Conservation (phyloP, 2,797 vertebrate species). For the Paguma larvata region DNA sequence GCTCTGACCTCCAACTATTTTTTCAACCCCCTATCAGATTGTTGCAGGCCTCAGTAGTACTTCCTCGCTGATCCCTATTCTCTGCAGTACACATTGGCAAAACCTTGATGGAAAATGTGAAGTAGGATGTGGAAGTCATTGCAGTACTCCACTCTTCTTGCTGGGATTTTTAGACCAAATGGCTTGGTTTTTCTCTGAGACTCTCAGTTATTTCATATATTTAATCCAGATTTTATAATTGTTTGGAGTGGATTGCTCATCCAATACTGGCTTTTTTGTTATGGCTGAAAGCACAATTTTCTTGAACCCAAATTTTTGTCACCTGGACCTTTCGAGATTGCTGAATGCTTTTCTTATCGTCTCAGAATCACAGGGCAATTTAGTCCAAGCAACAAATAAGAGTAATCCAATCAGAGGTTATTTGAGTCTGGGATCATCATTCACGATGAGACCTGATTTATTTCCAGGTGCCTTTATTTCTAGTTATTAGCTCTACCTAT, state of each 20-base stretch:
- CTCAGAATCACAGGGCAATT: not conserved
- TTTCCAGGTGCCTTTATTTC: not conserved
- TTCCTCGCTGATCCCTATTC: not conserved
- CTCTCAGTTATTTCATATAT: not conserved
- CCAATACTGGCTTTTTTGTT: not conserved
- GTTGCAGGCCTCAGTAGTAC: not conserved
- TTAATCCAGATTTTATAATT: not conserved
- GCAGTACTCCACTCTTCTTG: not conserved
- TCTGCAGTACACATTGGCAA: not conserved
- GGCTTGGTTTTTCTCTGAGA: not conserved
- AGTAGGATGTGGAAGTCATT: not conserved
- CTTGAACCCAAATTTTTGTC: not conserved
- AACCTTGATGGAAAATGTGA: not conserved
- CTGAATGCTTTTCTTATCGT: not conserved
- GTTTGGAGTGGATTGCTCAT: not conserved
- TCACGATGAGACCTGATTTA: not conserved
- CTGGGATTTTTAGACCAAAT: not conserved
- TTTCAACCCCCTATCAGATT: not conserved
- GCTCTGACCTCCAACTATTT: not conserved
- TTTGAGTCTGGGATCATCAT: not conserved
- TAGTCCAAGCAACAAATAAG: not conserved
- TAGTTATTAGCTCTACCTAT: not conserved
- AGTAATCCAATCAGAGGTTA: not conserved
- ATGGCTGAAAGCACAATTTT: not conserved
- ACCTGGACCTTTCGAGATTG: not conserved